These are phyloP conservation scores for Alosa sapidissima DNA, from an alignment of 2,797 vertebrate species.

Conservation along the genomic window DNA sequence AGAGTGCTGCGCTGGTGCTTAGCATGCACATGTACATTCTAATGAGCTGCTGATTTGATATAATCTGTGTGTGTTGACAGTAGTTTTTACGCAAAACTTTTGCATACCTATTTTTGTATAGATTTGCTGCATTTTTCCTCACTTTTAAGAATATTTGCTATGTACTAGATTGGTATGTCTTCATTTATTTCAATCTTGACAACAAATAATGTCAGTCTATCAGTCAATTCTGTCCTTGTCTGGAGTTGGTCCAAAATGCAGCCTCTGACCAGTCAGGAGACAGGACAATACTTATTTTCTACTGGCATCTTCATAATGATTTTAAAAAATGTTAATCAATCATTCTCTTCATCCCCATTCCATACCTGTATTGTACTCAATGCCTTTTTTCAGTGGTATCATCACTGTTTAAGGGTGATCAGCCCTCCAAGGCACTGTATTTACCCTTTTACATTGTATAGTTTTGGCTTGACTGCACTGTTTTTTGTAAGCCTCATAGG, in stretches of 20 bases:
- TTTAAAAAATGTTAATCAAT: background rate
- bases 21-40: conserved; percentile 33
- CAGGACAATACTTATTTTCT: background rate
- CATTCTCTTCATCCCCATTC: background rate
- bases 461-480: background rate
- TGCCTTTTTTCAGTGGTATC: background rate
- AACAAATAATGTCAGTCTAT: background rate
- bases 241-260: background rate
- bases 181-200: background rate
- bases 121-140: background rate
- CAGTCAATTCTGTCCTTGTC: background rate
- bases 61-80: background rate
- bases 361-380: background rate
- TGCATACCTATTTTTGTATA: background rate
- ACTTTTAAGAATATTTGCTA: background rate
- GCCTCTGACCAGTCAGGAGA: background rate
- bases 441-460: background rate
- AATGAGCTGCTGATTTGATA: conserved; percentile 17
- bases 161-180: background rate
- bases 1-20: background rate
- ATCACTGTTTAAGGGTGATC: background rate
- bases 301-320: background rate
- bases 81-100: background rate
- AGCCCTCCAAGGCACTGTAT: background rate
- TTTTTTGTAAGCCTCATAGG: background rate